These are phyloP conservation scores for Oceanites oceanicus DNA, from an alignment of 2,113 vertebrate genomes.

Conservation along the genomic window DNA sequence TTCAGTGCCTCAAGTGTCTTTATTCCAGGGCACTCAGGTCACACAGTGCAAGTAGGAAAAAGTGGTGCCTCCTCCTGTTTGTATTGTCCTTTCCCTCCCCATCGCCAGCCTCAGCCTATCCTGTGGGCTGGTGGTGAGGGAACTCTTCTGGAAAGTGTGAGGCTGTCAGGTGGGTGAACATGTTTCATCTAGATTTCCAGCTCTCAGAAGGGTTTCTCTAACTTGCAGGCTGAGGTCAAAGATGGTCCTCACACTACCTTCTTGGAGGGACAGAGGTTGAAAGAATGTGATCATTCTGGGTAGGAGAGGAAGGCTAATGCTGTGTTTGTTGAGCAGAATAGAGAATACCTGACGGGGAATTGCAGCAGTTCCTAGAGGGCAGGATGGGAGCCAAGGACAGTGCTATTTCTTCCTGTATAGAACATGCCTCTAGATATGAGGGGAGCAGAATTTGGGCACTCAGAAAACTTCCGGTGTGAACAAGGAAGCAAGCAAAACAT, in stretches of 20 bases:
- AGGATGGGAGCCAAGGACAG: background rate
- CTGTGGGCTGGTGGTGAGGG: background rate
- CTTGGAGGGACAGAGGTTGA: background rate
- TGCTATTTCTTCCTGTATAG: background rate
- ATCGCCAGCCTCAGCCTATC: background rate
- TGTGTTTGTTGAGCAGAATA: background rate
- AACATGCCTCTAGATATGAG: background rate
- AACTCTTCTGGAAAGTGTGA: background rate
- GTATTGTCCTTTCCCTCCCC: background rate
- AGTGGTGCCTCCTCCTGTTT: background rate
- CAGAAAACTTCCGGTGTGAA: background rate
- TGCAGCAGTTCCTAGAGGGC: background rate
- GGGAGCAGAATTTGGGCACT: background rate
- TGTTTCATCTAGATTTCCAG: background rate
- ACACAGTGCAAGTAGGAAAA: background rate
- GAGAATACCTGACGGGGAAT: background rate
- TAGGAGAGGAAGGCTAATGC: background rate
- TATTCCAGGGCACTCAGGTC: background rate
- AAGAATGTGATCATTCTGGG: background rate
- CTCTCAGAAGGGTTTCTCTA: background rate
- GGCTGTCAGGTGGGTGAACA: background rate
- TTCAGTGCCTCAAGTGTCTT: background rate
- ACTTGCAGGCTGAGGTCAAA: background rate
- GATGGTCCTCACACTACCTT: background rate
- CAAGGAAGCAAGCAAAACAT: background rate